phyloP scores from a whole-genome alignment of 2,888 invertebrate species.

The Drosophila parthenogenetica region DNA sequence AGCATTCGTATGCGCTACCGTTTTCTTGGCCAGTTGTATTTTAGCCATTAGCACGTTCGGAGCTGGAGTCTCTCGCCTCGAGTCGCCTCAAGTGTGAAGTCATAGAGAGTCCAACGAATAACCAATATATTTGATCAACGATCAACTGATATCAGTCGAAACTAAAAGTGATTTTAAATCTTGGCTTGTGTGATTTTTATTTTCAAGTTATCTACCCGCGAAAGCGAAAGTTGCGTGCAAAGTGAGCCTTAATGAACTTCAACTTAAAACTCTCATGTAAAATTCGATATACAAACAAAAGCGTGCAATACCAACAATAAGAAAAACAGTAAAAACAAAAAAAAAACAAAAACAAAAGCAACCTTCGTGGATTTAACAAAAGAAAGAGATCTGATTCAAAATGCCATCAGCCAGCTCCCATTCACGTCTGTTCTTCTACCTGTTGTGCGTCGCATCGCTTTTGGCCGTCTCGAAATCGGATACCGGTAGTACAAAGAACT shows the following conservation, averaged over 20 bases:
- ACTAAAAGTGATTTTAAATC: constrained; percentile 61
- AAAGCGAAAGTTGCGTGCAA: constrained; percentile 75
- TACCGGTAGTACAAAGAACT: constrained; percentile 82
- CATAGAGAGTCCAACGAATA: constrained; percentile 30
- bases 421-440: constrained; percentile 81
- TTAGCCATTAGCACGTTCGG: constrained; percentile 84
- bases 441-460: constrained; percentile 79
- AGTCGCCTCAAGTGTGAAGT: constrained; percentile 64
- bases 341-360: constrained; percentile 13
- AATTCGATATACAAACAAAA: constrained; percentile 36
- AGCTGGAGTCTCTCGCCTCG: constrained; percentile 63
- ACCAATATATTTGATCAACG: constrained; percentile 25
- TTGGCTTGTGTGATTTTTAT: constrained; percentile 11
- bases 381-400: constrained; percentile 31
- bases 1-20: constrained; percentile 79
- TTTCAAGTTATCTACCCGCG: constrained; percentile 37
- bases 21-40: constrained; percentile 82
- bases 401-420: constrained; percentile 75
- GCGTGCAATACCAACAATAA: constrained; percentile 23
- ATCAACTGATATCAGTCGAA: constrained; percentile 39
- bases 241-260: constrained; percentile 37
- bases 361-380: constrained; percentile 31
- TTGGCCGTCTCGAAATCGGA: constrained; percentile 81
- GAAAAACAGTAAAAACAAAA: neutral
- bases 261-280: constrained; percentile 9